Percentiles rank a stretch among this genome's conserved stretches.
These are phyloP conservation scores for Dendroctonus valens DNA, from an alignment of 1,140 invertebrate genomes.

Conservation along the genomic window DNA sequence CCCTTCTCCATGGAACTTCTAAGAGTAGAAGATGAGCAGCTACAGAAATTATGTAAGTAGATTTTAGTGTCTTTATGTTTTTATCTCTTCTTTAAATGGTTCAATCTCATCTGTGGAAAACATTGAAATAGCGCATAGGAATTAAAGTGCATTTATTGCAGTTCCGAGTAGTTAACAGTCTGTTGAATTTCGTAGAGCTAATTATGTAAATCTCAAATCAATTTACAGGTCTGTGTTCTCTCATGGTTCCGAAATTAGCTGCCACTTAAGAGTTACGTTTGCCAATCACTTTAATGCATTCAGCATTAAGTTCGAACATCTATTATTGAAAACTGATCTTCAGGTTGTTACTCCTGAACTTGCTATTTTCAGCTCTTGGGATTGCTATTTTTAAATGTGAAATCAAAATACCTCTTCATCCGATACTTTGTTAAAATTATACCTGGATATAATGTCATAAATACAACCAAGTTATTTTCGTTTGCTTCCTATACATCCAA, in stretches of 20 bases:
- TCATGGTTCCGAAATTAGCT: too few species aligned
- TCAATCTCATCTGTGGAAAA: too few species aligned
- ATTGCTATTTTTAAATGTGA: conserved; percentile 24
- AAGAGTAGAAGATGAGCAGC: conserved; percentile 36
- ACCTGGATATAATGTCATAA: not conserved
- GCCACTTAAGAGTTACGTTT: too few species aligned
- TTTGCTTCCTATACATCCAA: too few species aligned
- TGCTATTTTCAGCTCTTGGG: conserved; percentile 24
- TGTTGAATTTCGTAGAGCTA: too few species aligned
- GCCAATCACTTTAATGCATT: too few species aligned
- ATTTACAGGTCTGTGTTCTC: too few species aligned
- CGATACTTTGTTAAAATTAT: conserved; percentile 14
- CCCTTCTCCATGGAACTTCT: conserved; percentile 17
- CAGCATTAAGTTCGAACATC: not conserved
- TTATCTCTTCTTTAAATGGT: not conserved
- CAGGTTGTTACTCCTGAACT: conserved; percentile 29
- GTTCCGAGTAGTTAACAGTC: too few species aligned
- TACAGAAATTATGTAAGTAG: conserved; percentile 44
- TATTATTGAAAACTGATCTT: conserved; percentile 30
- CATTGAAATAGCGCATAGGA: too few species aligned
- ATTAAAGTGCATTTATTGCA: too few species aligned
- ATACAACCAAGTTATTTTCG: too few species aligned
- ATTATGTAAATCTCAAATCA: too few species aligned
- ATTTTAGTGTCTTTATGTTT: not conserved
- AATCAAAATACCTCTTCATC: conserved; percentile 19